Base-by-base conservation (phyloP, 92 coral and sea anemone genomes). In the Pocillopora meandrina region DNA sequence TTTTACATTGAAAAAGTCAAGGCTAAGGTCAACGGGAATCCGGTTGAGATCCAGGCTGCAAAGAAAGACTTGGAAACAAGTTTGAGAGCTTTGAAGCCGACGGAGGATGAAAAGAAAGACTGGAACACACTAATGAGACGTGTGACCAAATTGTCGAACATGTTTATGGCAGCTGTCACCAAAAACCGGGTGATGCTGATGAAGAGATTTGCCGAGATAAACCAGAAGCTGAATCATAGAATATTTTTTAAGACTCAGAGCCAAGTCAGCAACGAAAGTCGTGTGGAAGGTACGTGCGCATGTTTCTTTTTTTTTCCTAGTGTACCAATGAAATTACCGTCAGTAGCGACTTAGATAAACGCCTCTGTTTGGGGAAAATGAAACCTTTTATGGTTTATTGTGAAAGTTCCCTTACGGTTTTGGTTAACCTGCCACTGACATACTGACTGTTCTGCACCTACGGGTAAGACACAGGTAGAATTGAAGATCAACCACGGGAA, bases 1-100 rank as follows among this genome's bases (percentile, higher is more conserved):
- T 36, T 65, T 19, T 89, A 92, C 86, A 87, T 94, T 61, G 95
- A 92, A 76, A 72, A 74, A 73, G 92, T 94, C 31, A 82, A 82
- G 60, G 72, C 23, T 12, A 82, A 82, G 85, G 85, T 71, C 34
- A 31, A 33, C 11, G 85, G 78, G 15, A 11, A 81, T 3, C 17
- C 60, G 0, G 31, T 17, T 16, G 77, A 59, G 20, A 13, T 81
- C 10, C 9, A 19, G 2, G 34, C 71, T 8, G 56, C 76, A 61
- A 71, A 61, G 26, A 19, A 47, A 58, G 59, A 12, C n/a, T 72
- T 81, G 19, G 14, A 6, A 14, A 26, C 14, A 23, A 77, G 49
- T 59, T 42, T 81, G 69, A 34, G 10, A n/a, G 83, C n/a, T 65
- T 87, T 81, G 13, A 59, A 71, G 56, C 14, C n/a, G 16, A 36